Base-by-base conservation (phyloP, 2,113 vertebrate genomes). In the Hirundichthys speculiger region DNA sequence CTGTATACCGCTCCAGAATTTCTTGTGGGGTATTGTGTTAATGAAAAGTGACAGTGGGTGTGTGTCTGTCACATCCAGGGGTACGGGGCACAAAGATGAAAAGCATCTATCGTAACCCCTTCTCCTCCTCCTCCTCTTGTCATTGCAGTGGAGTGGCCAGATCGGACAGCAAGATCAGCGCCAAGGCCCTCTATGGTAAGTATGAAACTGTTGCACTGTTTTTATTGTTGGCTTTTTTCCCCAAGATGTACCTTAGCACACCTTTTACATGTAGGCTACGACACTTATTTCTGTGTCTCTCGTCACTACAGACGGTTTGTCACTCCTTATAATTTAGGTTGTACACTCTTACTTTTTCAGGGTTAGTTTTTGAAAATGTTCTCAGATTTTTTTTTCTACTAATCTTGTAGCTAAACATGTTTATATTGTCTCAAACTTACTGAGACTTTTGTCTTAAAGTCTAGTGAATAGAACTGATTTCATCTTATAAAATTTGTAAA, bases 101-200 rank as follows among this genome's bases (percentile, higher is more conserved):
- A 84, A 77, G 86, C 58, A 74, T 80, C 51, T 82, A 77, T 46
- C 85, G 59, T 91, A 88, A 90, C 64, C 56, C 76, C 14, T 40
- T 82, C 52, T 75, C 86, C 50, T 86, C 24, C 30, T 34, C 30
- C 3, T 34, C 86, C 67, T 79, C 82, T 65, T 88, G 78, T 90
- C 77, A 80, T 86, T 89, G 80, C 88, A 94, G 93, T 89, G 92
- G 91, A 61, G 90, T 93, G 89, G 87, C 89, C 69, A 85, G 92
- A 81, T 92, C 92, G 15, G 90, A 94, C 89, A 93, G 92, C 92
- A 94, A 90, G 87, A 69, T 93, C 73, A 94, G 92, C 63, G 93
- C 92, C 79, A 94, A 94, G 90, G 91, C 92, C 76, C 88, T 94
- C 34, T 94, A 92, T 1, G 93, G 93, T 94, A 82, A 91, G 91